phyloP scores from a whole-genome alignment of 2,113 vertebrate genomes.

The Malurus alboscapulatus region DNA sequence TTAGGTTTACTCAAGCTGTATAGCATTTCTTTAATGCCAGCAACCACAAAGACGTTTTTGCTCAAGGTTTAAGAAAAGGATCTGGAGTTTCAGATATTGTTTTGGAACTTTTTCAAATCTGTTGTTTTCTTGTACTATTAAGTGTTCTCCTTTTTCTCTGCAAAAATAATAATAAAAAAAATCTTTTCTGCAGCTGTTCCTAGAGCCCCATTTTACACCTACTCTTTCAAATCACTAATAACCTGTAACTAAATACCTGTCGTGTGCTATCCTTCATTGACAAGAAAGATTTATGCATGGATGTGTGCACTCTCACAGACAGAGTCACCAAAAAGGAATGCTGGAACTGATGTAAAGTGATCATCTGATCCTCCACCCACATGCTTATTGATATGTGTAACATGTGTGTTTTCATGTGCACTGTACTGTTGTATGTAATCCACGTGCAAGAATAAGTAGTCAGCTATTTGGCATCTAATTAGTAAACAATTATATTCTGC shows the following conservation, averaged over 20 bases:
- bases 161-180: neutral
- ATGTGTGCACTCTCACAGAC: neutral
- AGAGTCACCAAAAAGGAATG: neutral
- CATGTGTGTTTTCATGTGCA: neutral
- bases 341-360: neutral
- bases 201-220: conserved; percentile 4
- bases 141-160: neutral
- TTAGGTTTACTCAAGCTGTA: conserved; percentile 56
- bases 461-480: neutral
- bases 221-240: conserved; percentile 11
- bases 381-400: neutral
- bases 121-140: neutral
- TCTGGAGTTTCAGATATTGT: conserved; percentile 49
- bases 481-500: neutral
- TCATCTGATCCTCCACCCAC: neutral
- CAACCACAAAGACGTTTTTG: conserved; percentile 45
- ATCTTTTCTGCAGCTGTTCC: neutral
- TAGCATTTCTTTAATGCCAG: conserved; percentile 58
- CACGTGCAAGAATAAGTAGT: neutral
- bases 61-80: conserved; percentile 19
- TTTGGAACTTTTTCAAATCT: conserved; percentile 34
- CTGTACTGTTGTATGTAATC: neutral
- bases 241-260: conserved; percentile 31
- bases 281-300: neutral
- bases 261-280: neutral